Percentiles rank a stretch among this genome's conserved stretches.
phyloP scores from a whole-genome alignment of 2,113 vertebrate species.

The Peromyscus leucopus region DNA sequence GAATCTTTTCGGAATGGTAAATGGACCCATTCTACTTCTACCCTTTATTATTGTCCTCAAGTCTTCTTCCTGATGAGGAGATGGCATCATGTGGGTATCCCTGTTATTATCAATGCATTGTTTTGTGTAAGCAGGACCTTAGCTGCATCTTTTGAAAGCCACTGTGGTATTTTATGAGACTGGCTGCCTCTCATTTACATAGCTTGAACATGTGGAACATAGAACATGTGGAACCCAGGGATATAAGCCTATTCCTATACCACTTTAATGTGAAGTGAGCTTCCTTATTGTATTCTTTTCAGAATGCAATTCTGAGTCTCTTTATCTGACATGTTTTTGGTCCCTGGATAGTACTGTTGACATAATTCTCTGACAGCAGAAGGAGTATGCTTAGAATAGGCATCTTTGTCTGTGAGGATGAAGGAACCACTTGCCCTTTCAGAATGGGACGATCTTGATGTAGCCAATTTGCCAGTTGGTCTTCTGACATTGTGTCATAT shows the following conservation, averaged over 20 bases:
- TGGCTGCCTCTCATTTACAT: not conserved
- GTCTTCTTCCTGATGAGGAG: not conserved
- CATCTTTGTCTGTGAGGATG: not conserved
- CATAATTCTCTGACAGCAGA: not conserved
- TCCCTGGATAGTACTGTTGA: not conserved
- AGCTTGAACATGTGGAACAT: not conserved
- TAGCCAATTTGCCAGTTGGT: not conserved
- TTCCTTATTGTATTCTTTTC: not conserved
- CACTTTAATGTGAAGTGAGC: not conserved
- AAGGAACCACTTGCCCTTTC: not conserved
- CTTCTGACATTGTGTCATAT: not conserved
- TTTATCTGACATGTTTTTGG: not conserved
- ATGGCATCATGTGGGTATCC: not conserved
- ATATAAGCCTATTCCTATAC: not conserved
- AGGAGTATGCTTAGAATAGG: not conserved
- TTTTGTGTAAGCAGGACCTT: conserved; percentile 2
- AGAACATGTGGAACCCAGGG: not conserved
- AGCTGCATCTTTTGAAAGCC: not conserved
- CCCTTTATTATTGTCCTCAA: not conserved
- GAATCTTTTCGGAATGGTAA: not conserved
- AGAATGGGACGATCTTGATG: not conserved
- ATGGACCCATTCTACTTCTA: not conserved
- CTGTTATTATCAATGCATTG: not conserved
- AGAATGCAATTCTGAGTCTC: not conserved
- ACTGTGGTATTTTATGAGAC: not conserved